These are phyloP conservation scores for Dallia pectoralis DNA, from an alignment of 2,797 vertebrate genomes.

Conservation along the genomic window DNA sequence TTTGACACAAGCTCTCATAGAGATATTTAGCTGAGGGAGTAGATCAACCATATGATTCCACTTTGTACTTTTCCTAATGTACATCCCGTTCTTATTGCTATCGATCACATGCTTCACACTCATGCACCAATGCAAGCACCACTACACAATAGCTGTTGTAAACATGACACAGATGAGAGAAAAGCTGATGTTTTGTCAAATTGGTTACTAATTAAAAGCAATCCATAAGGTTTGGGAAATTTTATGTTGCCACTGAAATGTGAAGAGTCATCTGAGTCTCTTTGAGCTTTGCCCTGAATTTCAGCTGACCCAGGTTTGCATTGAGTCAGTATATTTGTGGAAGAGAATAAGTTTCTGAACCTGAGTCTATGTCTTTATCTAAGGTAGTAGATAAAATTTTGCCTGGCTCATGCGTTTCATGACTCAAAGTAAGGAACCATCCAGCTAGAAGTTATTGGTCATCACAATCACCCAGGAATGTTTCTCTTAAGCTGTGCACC, in stretches of 20 bases:
- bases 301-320: neutral
- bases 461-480: too few relatives aligned
- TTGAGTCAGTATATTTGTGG: neutral
- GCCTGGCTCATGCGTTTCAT: too few relatives aligned
- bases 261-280: constrained; percentile 36
- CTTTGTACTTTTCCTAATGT: neutral
- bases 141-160: neutral
- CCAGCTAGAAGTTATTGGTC: too few relatives aligned
- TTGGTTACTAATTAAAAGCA: constrained; percentile 52
- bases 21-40: neutral
- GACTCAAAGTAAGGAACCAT: too few relatives aligned
- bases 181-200: constrained; percentile 51
- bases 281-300: constrained; percentile 15
- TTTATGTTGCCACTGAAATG: constrained; percentile 46
- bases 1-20: neutral
- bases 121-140: constrained; percentile 13
- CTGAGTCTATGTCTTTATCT: neutral
- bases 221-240: constrained; percentile 9
- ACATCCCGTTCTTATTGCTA: neutral
- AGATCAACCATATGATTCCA: neutral
- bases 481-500: too few relatives aligned
- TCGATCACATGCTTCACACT: constrained; percentile 42
- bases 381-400: neutral
- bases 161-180: constrained; percentile 24
- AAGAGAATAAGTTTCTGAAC: neutral